Conservation (phyloP, 2,113 vertebrate species). For the Myanophis thanlyinensis region DNA sequence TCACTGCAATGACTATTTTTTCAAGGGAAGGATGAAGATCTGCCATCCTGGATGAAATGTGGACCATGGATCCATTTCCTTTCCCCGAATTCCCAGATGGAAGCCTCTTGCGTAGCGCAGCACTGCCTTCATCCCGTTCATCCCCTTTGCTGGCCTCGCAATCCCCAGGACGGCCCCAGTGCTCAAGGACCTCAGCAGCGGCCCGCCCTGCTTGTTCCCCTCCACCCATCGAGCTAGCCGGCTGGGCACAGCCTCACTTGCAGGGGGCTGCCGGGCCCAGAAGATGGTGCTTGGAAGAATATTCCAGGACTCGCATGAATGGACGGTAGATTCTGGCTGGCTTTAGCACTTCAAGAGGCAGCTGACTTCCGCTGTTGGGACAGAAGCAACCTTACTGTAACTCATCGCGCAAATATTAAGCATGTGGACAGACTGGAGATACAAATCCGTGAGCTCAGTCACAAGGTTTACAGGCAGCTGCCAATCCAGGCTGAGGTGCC, state of each 20-base stretch:
- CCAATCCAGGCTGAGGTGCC: background rate
- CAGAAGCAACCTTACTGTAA: conserved; percentile 4
- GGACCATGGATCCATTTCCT: conserved; percentile 35
- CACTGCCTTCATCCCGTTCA: too few relatives aligned
- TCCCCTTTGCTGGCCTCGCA: background rate
- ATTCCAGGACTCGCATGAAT: conserved; percentile 86
- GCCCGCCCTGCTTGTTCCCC: background rate
- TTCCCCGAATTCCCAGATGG: background rate
- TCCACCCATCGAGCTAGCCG: background rate
- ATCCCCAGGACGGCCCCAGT: background rate
- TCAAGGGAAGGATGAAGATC: background rate
- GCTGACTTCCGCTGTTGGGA: conserved; percentile 16
- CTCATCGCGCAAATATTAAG: background rate
- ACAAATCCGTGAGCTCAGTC: background rate
- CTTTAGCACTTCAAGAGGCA: conserved; percentile 49
- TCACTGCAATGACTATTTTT: conserved; percentile 26
- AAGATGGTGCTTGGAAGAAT: conserved; percentile 66
- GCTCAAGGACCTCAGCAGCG: background rate
- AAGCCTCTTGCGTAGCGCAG: background rate
- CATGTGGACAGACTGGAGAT: background rate
- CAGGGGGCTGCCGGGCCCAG: conserved; percentile 5
- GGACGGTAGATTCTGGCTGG: conserved; percentile 75
- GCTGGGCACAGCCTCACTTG: background rate
- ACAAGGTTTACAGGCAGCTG: background rate
- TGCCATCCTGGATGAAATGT: background rate